A percentile compares a stretch with the other conserved stretches of the same genome.
These are phyloP conservation scores for Stichodactyla helianthus DNA, from an alignment of 64 coral and sea anemone genomes.

Conservation along the genomic window DNA sequence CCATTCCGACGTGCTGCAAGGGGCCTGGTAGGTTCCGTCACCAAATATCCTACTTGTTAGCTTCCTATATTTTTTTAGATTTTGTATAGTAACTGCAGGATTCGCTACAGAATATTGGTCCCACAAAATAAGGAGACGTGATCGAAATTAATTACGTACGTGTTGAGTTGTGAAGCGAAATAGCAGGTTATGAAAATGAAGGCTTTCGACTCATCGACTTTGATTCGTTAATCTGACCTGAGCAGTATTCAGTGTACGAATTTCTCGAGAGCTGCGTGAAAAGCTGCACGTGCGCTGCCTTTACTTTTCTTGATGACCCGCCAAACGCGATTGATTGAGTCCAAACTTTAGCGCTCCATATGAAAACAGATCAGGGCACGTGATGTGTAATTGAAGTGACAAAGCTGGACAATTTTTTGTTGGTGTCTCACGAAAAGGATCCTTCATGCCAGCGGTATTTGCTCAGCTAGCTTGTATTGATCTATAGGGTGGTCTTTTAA, in stretches of 20 bases:
- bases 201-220: not conserved
- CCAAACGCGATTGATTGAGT: not conserved
- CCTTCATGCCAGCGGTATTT: not conserved
- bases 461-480: not conserved
- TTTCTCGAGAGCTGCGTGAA: not conserved
- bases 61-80: too few species aligned
- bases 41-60: too few species aligned
- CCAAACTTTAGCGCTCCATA: not conserved
- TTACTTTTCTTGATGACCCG: not conserved
- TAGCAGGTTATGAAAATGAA: not conserved
- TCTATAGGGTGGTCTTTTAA: not conserved
- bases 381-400: not conserved
- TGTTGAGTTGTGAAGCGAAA: not conserved
- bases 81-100: not conserved
- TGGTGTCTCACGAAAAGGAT: not conserved
- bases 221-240: not conserved
- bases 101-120: not conserved
- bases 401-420: not conserved
- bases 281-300: not conserved
- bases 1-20: too few species aligned
- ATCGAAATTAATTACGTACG: constrained; percentile 1
- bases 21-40: too few species aligned
- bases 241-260: not conserved
- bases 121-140: not conserved
- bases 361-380: not conserved